Conservation (phyloP, 1,140 invertebrate genomes). For the Campoletis sonorensis region DNA sequence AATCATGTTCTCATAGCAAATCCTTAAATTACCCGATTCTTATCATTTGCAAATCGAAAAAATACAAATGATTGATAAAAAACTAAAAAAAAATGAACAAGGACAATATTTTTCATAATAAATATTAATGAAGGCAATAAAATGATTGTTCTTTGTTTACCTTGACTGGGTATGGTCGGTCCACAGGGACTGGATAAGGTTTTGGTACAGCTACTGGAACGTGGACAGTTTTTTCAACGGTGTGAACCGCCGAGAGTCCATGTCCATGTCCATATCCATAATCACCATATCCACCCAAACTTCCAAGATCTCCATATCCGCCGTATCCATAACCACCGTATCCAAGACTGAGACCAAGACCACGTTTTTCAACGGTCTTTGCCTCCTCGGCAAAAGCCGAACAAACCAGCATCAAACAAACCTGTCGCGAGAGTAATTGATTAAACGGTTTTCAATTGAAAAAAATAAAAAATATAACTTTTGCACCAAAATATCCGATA, state of each 20-base stretch:
- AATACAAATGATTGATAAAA: too few relatives aligned
- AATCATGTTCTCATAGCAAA: too few relatives aligned
- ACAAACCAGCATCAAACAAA: constrained; percentile 70
- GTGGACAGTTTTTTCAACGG: constrained; percentile 59
- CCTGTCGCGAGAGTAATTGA: constrained; percentile 53
- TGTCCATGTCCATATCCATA: constrained; percentile 51
- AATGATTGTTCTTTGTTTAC: constrained; percentile 55
- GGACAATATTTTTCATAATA: too few relatives aligned
- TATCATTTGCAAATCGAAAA: too few relatives aligned
- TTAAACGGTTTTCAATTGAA: too few relatives aligned
- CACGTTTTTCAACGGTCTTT: constrained; percentile 71
- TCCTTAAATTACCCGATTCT: too few relatives aligned
- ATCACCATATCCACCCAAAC: constrained; percentile 42
- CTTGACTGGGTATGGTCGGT: constrained; percentile 72
- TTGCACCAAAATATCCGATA: too few relatives aligned
- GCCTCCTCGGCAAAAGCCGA: constrained; percentile 65
- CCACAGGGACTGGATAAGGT: constrained; percentile 70
- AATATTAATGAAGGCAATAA: too few relatives aligned
- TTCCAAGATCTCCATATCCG: constrained; percentile 46
- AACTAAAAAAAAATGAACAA: too few relatives aligned
- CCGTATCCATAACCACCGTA: constrained; percentile 45
- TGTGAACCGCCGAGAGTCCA: constrained; percentile 49
- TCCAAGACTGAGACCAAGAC: constrained; percentile 57
- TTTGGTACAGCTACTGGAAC: constrained; percentile 66
- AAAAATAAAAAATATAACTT: too few relatives aligned